A percentile compares a stretch with the other conserved stretches of the same genome.
phyloP scores from a whole-genome alignment of 2,113 vertebrate species.

The Gasterosteus aculeatus region DNA sequence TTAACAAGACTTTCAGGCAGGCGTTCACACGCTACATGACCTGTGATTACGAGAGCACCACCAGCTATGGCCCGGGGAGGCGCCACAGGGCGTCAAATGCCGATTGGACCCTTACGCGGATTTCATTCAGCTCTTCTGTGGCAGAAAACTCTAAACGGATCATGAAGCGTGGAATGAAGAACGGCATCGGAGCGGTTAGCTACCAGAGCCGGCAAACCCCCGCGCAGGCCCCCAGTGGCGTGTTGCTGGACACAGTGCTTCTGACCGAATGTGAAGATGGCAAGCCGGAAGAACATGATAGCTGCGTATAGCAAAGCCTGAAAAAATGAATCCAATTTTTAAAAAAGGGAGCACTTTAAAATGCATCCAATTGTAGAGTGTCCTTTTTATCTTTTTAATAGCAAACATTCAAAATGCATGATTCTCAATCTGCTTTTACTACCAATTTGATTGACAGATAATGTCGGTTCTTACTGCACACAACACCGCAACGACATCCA shows the following conservation, averaged over 20 bases:
- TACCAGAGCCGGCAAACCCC: conserved; percentile 84
- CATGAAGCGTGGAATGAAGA: conserved; percentile 89
- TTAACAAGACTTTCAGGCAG: conserved; percentile 95
- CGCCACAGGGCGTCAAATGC: conserved; percentile 71
- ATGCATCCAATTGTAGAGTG: conserved; percentile 4
- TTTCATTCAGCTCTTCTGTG: conserved; percentile 86
- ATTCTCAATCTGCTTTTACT: neutral
- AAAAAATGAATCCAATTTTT: neutral
- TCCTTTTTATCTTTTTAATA: conserved; percentile 2
- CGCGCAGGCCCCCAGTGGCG: conserved; percentile 80
- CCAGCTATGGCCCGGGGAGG: conserved; percentile 38
- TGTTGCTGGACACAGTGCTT: conserved; percentile 87
- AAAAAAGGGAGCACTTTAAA: neutral
- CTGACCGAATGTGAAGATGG: conserved; percentile 87
- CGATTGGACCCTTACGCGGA: conserved; percentile 78
- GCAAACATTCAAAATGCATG: neutral
- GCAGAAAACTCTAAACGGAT: conserved; percentile 91
- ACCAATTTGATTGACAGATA: neutral
- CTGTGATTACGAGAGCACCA: conserved; percentile 85
- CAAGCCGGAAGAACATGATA: conserved; percentile 89
- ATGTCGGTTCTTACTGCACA: neutral
- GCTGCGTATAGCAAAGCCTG: conserved; percentile 81
- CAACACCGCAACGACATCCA: neutral
- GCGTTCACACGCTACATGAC: conserved; percentile 94
- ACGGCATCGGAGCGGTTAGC: conserved; percentile 86